Evolutionary conservation across 2,113 vertebrate species (phyloP).

Genomic region (Cyphomyrus discorhynchus): DNA sequence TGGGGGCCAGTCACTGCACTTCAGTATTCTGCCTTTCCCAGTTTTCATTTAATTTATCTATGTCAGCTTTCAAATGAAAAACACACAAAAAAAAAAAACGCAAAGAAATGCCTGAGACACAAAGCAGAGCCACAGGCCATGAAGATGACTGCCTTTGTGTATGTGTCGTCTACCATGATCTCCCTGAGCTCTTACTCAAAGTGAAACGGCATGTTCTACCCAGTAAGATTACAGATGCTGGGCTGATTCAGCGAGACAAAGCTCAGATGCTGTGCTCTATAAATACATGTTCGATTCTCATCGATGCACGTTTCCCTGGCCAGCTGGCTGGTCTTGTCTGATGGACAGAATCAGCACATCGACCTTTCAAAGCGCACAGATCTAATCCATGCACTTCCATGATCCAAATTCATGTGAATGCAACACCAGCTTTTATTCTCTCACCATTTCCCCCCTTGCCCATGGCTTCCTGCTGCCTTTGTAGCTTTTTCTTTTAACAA

Average conservation of each 20-base stretch:
- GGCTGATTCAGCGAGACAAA: background rate
- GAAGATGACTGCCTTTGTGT: background rate
- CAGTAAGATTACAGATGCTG: slow-evolving; percentile 1
- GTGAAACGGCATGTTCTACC: slow-evolving; percentile 9
- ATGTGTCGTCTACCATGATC: background rate
- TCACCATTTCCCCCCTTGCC: background rate
- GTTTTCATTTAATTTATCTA: background rate
- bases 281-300: slow-evolving; percentile 25
- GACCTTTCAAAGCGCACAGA: slow-evolving; percentile 21
- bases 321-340: background rate
- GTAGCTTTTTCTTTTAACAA: background rate
- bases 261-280: slow-evolving; percentile 16
- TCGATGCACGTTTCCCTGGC: background rate
- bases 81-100: background rate
- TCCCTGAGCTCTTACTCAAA: background rate
- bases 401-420: background rate
- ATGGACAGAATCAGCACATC: slow-evolving; percentile 30
- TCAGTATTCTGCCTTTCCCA: background rate
- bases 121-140: background rate
- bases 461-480: background rate
- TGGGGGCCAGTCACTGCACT: background rate
- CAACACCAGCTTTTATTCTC: background rate
- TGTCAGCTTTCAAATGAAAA: slow-evolving; percentile 37
- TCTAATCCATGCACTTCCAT: slow-evolving; percentile 29
- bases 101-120: background rate